These are phyloP conservation scores for Osmoderma eremita DNA, from an alignment of 2,888 invertebrate genomes.

Conservation along the genomic window DNA sequence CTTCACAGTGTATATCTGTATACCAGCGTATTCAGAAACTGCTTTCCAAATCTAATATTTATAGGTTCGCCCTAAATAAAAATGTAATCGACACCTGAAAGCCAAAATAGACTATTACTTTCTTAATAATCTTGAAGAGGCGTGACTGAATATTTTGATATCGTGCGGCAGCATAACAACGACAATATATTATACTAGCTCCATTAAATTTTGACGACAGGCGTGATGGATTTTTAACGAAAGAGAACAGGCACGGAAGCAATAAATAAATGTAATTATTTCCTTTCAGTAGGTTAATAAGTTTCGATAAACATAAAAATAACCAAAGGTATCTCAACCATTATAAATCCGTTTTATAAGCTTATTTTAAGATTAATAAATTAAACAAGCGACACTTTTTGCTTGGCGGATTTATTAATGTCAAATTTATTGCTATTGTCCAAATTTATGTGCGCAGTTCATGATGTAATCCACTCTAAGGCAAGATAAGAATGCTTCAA, in stretches of 20 bases:
- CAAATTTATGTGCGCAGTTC: constrained; percentile 11
- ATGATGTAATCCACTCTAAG: constrained; percentile 10
- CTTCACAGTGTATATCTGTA: no score
- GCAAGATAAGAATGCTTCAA: not conserved
- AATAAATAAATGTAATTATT: constrained; percentile 12
- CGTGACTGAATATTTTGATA: not conserved
- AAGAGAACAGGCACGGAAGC: constrained; percentile 2
- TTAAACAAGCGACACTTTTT: constrained; percentile 3
- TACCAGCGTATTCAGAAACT: no score
- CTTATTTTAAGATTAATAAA: constrained; percentile 22
- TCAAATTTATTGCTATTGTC: constrained; percentile 21
- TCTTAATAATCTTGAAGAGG: constrained; percentile 9
- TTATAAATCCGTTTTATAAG: constrained; percentile 9
- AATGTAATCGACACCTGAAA: constrained; percentile 6
- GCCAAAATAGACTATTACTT: constrained; percentile 7
- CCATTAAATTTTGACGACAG: constrained; percentile 27
- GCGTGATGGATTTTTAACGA: constrained; percentile 10
- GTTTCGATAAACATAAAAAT: constrained; percentile 16
- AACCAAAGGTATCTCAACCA: constrained; percentile 16
- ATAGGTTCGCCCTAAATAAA: not conserved
- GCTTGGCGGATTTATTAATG: constrained; percentile 27
- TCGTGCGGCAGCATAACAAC: constrained; percentile 7
- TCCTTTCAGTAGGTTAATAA: constrained; percentile 27
- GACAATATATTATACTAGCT: not conserved
- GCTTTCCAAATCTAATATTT: not conserved